These are phyloP conservation scores for Sebastes vulpes DNA, from an alignment of 2,797 vertebrate genomes.

Conservation along the genomic window DNA sequence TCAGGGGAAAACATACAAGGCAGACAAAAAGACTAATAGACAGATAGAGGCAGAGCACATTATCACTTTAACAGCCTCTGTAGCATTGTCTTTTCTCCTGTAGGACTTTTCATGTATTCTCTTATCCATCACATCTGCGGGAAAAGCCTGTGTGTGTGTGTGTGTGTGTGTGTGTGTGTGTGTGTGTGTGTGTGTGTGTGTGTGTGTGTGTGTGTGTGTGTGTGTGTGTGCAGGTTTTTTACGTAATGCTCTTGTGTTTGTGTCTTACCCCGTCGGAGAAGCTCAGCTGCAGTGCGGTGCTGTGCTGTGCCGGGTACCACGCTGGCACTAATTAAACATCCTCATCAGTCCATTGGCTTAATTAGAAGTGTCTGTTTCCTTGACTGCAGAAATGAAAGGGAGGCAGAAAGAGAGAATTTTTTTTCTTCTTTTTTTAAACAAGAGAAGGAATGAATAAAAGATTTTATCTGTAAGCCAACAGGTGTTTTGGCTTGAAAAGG, in stretches of 20 bases:
- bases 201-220: background rate
- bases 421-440: background rate
- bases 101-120: background rate
- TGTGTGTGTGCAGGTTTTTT: background rate
- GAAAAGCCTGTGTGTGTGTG: no score
- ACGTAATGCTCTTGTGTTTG: background rate
- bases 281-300: slow-evolving; percentile 57
- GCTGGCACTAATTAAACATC: slow-evolving; percentile 72
- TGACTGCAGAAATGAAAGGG: slow-evolving; percentile 22
- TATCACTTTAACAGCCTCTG: background rate
- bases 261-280: slow-evolving; percentile 22
- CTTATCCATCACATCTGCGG: background rate
- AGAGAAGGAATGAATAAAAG: background rate
- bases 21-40: slow-evolving; percentile 18
- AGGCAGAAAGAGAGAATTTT: background rate
- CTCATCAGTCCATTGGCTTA: slow-evolving; percentile 70
- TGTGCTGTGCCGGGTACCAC: slow-evolving; percentile 35
- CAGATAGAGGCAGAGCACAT: slow-evolving; percentile 3
- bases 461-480: background rate
- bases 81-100: background rate
- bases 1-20: slow-evolving; percentile 10
- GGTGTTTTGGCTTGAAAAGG: background rate
- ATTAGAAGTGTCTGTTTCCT: slow-evolving; percentile 71
- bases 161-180: background rate
- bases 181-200: no score